Evolutionary conservation across 1,140 invertebrate species (phyloP).

Genomic region (Ostrea edulis): DNA sequence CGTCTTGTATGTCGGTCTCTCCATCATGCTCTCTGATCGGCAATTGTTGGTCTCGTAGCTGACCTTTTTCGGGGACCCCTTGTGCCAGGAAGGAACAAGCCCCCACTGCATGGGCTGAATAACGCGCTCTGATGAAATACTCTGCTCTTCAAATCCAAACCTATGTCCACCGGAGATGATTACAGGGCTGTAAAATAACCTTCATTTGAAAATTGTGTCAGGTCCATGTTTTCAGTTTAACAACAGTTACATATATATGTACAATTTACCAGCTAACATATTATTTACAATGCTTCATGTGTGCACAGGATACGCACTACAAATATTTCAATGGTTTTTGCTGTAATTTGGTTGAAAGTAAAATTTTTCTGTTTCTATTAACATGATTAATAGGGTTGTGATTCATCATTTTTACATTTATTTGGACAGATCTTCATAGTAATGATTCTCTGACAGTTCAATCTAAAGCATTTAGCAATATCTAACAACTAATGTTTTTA

Average conservation of each 20-base stretch:
- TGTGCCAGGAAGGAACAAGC: slow-evolving; percentile 90
- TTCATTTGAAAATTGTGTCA: not conserved
- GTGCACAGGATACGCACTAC: too few relatives aligned
- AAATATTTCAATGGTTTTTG: too few relatives aligned
- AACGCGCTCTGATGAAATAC: slow-evolving; percentile 62
- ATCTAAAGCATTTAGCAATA: not conserved
- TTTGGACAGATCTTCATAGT: too few relatives aligned
- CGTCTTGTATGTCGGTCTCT: slow-evolving; percentile 85
- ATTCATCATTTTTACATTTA: too few relatives aligned
- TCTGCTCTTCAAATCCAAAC: slow-evolving; percentile 78
- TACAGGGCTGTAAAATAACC: slow-evolving; percentile 81
- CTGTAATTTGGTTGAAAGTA: too few relatives aligned
- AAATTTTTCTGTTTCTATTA: too few relatives aligned
- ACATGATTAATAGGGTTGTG: too few relatives aligned
- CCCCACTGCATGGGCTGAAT: slow-evolving; percentile 85
- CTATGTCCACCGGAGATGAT: slow-evolving; percentile 82
- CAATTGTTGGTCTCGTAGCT: slow-evolving; percentile 90
- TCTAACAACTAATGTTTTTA: not conserved
- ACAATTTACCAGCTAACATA: not conserved
- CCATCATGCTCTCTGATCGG: slow-evolving; percentile 85
- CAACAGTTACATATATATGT: not conserved
- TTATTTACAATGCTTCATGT: too few relatives aligned
- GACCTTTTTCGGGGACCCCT: slow-evolving; percentile 85
- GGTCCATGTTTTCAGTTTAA: not conserved
- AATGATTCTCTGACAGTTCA: too few relatives aligned